A percentile compares a stretch with the other conserved stretches of the same genome.
phyloP scores from a whole-genome alignment of 2,113 vertebrate genomes.

The Forbesichthys papilliferus region DNA sequence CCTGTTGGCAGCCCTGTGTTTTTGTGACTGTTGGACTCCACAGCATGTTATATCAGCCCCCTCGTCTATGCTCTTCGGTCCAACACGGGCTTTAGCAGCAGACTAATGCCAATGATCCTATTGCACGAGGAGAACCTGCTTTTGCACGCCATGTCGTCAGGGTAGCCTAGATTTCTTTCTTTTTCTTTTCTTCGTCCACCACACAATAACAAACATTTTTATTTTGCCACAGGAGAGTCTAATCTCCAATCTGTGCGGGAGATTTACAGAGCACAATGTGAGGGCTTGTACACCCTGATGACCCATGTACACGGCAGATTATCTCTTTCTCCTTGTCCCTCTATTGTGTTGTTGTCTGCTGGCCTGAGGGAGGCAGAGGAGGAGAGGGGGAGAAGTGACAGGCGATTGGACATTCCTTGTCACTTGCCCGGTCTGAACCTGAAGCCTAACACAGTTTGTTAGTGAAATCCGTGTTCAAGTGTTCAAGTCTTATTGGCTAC shows the following conservation, averaged over 20 bases:
- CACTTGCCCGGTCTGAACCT: conserved; percentile 30
- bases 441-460: conserved; percentile 9
- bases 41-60: conserved; percentile 25
- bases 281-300: too few relatives aligned
- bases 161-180: conserved; percentile 3
- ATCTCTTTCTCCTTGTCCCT: conserved; percentile 18
- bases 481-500: conserved; percentile 35
- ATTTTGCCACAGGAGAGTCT: conserved; percentile 7
- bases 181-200: not conserved
- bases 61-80: not conserved
- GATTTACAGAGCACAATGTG: too few relatives aligned
- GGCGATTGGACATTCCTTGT: conserved; percentile 51
- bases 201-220: conserved; percentile 5
- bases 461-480: conserved; percentile 28
- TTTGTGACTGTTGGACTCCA: not conserved
- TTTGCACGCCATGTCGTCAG: conserved; percentile 5
- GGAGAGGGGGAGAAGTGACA: conserved; percentile 42
- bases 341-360: conserved; percentile 33
- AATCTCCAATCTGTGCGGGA: conserved; percentile 3
- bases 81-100: not conserved
- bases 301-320: too few relatives aligned
- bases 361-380: not conserved
- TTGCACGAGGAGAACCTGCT: conserved; percentile 16
- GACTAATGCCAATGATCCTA: not conserved
- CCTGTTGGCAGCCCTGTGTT: not conserved